Evolutionary conservation across 2,113 vertebrate species (phyloP), one percentile per base, ranked within the genome.

Genomic region (Telmatochromis brichardi): DNA sequence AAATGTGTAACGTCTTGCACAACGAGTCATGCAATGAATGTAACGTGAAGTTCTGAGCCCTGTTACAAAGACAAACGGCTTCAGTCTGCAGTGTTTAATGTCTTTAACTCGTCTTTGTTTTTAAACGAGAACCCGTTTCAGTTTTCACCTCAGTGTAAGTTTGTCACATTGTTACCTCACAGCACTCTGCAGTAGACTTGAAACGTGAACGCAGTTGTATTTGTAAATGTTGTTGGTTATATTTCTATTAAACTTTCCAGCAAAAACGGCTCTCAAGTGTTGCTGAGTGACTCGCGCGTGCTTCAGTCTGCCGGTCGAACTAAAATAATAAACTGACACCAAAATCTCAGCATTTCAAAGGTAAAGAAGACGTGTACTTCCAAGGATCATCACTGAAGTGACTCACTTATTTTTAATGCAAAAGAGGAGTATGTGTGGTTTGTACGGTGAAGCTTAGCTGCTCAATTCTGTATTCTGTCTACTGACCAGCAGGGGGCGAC

Each of bases 211-310:
- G 23, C 15, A 50, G 28, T 50, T 60, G 15, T 54, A n/a, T 78
- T 86, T 81, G 14, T 37, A 86, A 80, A 73, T 86, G 17, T 13
- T 21, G 8, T 85, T 47, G 83, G 79, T 80, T 31, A 85, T 21
- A 23, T 51, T 58, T 80, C 31, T 6, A 85, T 83, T 88, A 86
- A 82, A 86, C 12, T 26, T 81, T 12, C 19, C 47, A 55, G 7
- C 51, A 54, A 85, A 35, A 47, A 60, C 55, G 5, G 3, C 11
- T 54, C 17, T 45, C 17, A 6, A 14, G n/a, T 23, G n/a, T 71
- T 71, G 35, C n/a, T 6, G 12, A 45, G 33, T 55, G 13, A 19
- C 42, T 60, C 9, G 2, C 9, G 2, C 2, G 6, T 73, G 21
- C 68, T 73, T 73, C 40, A 28, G 9, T 73, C 40, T 26, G 40